Base-by-base conservation (phyloP, 2,113 vertebrate genomes). In the Myodes glareolus region DNA sequence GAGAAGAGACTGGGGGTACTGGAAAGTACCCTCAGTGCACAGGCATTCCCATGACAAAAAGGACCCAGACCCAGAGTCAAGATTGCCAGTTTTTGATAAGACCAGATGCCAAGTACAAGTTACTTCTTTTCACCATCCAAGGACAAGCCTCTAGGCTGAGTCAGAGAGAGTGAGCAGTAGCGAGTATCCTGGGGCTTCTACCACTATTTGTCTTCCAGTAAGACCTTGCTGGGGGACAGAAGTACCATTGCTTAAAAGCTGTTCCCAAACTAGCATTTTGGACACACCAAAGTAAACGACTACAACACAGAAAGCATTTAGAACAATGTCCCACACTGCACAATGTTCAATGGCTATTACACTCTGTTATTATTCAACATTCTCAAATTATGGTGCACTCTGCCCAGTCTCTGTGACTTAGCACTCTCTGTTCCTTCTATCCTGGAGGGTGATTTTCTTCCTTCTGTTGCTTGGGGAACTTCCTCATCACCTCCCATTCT, bases 381-480 rank as follows among this genome's bases (percentile, higher is more conserved):
- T 89, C 70, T 58, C 70, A 89, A 70, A 42, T 58, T 58, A 29
- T 89, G 87, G 39, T 29, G 29, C 13, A 31, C 23, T 16, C 36
- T 81, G 78, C 33, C 36, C 52, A 95, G 82, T 88, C 84, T 61
- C 67, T 78, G 81, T 75, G 85, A 19, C 12, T 33, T 31, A 42
- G 63, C 50, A 78, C 17, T 33, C 84, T 63, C 82, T 63, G 65
- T 68, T 93, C 78, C 47, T n/a, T 80, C 65, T 52, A 21, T 86
- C 78, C 85, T 70, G 10, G 76, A 93, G 14, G 75, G 33, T 19
- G 75, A n/a, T 47, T 55, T 70, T 90, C 73, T 63, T 94, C 61
- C 76, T 65, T 94, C 95, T 68, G 67, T 50, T 50, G 86, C 55
- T 73, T 87, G 85, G 70, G 39, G 52, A 90, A 87, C 42, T 90